Base-by-base conservation (phyloP, 1,140 invertebrate genomes). In the Calycopis cecrops region DNA sequence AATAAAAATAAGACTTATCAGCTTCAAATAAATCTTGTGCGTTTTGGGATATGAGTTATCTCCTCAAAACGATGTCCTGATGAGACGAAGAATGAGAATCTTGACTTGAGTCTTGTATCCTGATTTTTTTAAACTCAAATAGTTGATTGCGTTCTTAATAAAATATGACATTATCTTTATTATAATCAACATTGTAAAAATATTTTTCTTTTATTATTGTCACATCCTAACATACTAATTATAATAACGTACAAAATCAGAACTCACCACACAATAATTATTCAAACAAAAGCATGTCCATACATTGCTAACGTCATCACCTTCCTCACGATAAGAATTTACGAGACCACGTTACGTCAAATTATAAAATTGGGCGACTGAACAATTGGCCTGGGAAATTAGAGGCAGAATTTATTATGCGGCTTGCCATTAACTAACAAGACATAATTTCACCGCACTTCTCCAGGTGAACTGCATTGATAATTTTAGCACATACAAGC, bases 361-460 rank as follows among this genome's bases (percentile, higher is more conserved):
- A 76, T 76, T 76, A 76, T 69, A 63, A 71, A 73, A 76, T 71
- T 66, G 64, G 64, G 66, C 61, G 69, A 63, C 59, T 50, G 40
- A 60, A 61, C 50, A 59, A 63, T 63, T 57, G 60, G 49, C 38
- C 54, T 55, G 52, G 58, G 61, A 63, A 76, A 74, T 76, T 74
- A 64, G 64, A 60, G 54, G 48, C 52, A 33, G 53, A 67, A 69
- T 70, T 74, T 74, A 74, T 74, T 73, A 69, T 49, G 42, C 52
- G 52, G 37, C 52, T 38, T 38, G 38, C 28, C 38, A 28, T 53
- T 40, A 53, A 53, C 52, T 53, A 53, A 53, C 21, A 53, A 40
- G 38, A 28, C 37, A 44, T 53, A 42, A 44, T 44, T 44, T 53
- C 42, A 44, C 16, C 21, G 28, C 35, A 37, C 16, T 18, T 16